Percentiles rank a stretch among this genome's conserved stretches.
These are phyloP conservation scores for Valencia hispanica DNA, from an alignment of 2,797 vertebrate genomes.

Conservation along the genomic window DNA sequence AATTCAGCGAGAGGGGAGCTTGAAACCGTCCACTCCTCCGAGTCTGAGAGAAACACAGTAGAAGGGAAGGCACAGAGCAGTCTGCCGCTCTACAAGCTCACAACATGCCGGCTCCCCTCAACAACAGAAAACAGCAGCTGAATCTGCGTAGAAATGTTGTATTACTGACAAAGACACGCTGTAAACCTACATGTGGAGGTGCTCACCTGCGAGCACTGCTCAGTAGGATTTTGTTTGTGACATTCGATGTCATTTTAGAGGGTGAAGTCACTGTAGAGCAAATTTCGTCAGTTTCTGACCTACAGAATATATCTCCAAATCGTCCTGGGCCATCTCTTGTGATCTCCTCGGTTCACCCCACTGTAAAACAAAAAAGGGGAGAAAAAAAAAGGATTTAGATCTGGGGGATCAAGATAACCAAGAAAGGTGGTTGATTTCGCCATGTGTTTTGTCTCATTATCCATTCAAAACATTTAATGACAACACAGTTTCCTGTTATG, in stretches of 20 bases:
- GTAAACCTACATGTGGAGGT: background rate
- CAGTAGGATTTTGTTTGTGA: background rate
- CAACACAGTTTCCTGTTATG: too few species aligned
- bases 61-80: conserved; percentile 76
- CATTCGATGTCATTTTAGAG: background rate
- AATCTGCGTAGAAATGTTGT: background rate
- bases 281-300: background rate
- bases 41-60: conserved; percentile 78
- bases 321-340: background rate
- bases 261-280: background rate
- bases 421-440: background rate
- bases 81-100: conserved; percentile 70
- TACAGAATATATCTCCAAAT: background rate
- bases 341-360: background rate
- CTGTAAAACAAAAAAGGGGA: too few species aligned
- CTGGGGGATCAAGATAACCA: background rate
- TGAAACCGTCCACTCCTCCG: conserved; percentile 83
- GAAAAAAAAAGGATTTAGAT: too few species aligned
- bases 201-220: background rate
- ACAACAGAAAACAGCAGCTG: conserved; percentile 47
- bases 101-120: conserved; percentile 62
- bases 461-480: background rate
- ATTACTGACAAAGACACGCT: background rate
- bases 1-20: conserved; percentile 88
- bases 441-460: background rate